Conservation (phyloP, 1,140 invertebrate genomes). For the Drosophila pectinifera region DNA sequence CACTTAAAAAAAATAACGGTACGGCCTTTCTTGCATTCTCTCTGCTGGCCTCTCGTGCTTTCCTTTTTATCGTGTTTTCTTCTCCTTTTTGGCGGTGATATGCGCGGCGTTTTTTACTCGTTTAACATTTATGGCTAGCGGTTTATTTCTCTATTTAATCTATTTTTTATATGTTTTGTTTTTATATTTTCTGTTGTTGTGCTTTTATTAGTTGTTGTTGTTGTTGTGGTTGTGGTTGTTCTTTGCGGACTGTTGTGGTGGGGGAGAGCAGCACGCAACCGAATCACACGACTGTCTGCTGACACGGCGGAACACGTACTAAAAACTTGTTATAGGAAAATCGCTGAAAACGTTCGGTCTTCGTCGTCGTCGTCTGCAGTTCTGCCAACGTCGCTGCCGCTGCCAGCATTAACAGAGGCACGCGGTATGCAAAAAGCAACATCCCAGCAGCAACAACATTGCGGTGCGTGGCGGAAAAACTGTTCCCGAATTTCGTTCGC, state of each 20-base stretch:
- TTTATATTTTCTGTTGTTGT: constrained; percentile 18
- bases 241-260: constrained; percentile 23
- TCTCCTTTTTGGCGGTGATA: constrained; percentile 1
- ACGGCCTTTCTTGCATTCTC: not conserved
- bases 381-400: constrained; percentile 1
- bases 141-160: not conserved
- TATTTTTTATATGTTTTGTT: constrained; percentile 9
- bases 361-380: constrained; percentile 8
- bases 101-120: constrained; percentile 1
- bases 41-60: not conserved
- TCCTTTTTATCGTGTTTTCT: not conserved
- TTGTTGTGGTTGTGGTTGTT: constrained; percentile 21
- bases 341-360: constrained; percentile 9
- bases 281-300: constrained; percentile 77
- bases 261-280: constrained; percentile 7
- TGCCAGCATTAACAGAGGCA: constrained; percentile 29
- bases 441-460: not conserved
- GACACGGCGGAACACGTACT: constrained; percentile 85
- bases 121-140: not conserved
- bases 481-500: constrained; percentile 32
- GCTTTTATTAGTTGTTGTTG: constrained; percentile 7
- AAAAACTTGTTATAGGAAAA: constrained; percentile 82
- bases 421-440: constrained; percentile 45
- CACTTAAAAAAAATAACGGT: constrained; percentile 12
- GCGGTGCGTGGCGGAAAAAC: constrained; percentile 10